A percentile compares a stretch with the other conserved stretches of the same genome.
Evolutionary conservation across 1,140 invertebrate genomes (phyloP).

Genomic region (Ganaspis sp.): DNA sequence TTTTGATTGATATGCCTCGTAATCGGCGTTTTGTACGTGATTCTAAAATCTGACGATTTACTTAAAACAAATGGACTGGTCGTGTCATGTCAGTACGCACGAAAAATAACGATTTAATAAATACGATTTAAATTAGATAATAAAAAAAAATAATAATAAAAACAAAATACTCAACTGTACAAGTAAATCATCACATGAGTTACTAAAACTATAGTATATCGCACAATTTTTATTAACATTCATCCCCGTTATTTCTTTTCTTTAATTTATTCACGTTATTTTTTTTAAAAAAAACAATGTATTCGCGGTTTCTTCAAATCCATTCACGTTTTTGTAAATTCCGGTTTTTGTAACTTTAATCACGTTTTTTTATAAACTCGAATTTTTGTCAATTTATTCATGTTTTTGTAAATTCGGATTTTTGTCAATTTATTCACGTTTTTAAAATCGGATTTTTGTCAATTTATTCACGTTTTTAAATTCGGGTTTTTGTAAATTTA

Average conservation of each 20-base stretch:
- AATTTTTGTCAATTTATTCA: too few relatives aligned
- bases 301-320: too few relatives aligned
- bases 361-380: too few relatives aligned
- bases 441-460: too few relatives aligned
- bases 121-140: conserved; percentile 32
- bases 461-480: too few relatives aligned
- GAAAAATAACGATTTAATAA: conserved; percentile 42
- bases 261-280: not conserved
- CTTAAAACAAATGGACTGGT: not conserved
- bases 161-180: conserved; percentile 41
- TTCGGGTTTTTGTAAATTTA: too few relatives aligned
- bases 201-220: conserved; percentile 2
- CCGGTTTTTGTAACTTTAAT: too few relatives aligned
- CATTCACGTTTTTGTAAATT: too few relatives aligned
- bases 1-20: conserved; percentile 41
- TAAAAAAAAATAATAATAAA: conserved; percentile 20
- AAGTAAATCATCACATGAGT: conserved; percentile 36
- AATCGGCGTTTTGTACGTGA: conserved; percentile 26
- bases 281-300: not conserved
- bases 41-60: not conserved
- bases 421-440: too few relatives aligned
- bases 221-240: conserved; percentile 31
- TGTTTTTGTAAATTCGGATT: too few relatives aligned
- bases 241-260: conserved; percentile 20
- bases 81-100: conserved; percentile 31